phyloP scores from a whole-genome alignment of 2,888 invertebrate species.

The Myathropa florea region DNA sequence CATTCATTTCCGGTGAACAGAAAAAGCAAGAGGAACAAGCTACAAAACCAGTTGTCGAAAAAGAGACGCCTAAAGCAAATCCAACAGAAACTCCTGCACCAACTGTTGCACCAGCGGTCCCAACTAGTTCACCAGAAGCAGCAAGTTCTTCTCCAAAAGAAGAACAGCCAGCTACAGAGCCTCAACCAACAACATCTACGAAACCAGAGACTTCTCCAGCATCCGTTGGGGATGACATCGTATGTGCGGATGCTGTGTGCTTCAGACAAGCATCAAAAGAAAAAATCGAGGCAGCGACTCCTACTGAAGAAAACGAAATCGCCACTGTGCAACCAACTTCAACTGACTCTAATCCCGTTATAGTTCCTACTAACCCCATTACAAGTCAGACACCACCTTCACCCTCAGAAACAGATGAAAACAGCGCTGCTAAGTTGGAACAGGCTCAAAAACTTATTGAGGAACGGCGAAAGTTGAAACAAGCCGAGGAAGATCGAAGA shows the following conservation, averaged over 20 bases:
- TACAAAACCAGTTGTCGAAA: not conserved
- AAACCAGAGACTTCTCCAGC: conserved; percentile 72
- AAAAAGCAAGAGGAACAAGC: conserved; percentile 80
- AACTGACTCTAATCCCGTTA: conserved; percentile 1
- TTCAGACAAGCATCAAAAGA: not conserved
- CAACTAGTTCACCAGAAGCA: not conserved
- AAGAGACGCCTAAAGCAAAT: not conserved
- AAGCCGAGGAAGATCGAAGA: conserved; percentile 86
- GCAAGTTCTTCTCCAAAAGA: not conserved
- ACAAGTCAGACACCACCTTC: not conserved
- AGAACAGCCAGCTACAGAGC: not conserved
- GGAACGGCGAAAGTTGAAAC: conserved; percentile 84
- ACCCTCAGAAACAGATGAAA: not conserved
- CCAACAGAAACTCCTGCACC: not conserved
- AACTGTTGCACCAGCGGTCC: not conserved
- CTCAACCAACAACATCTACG: not conserved
- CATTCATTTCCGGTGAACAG: conserved; percentile 83
- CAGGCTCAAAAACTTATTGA: conserved; percentile 86
- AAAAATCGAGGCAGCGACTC: not conserved
- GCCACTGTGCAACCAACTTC: not conserved
- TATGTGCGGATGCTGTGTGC: not conserved
- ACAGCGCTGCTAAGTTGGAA: conserved; percentile 78
- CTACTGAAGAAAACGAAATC: not conserved
- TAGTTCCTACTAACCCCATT: not conserved
- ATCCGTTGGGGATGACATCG: not conserved